Evolutionary conservation across 2,113 vertebrate species (phyloP).

Genomic region (Syngnathoides biaculeatus): DNA sequence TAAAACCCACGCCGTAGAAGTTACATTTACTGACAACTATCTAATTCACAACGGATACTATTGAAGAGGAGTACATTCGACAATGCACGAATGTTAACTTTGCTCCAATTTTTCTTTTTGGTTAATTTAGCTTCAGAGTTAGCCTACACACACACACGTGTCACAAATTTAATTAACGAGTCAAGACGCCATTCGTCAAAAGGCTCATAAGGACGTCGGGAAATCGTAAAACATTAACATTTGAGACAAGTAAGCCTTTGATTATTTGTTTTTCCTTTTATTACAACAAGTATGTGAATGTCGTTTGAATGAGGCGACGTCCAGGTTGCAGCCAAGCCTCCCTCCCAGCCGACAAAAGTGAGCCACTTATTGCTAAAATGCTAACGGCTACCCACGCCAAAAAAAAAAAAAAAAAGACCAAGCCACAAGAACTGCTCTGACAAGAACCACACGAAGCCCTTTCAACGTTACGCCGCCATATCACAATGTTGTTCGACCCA

Average conservation of each 20-base stretch:
- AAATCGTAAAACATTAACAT: not conserved
- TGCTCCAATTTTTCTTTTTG: not conserved
- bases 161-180: not conserved
- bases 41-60: not conserved
- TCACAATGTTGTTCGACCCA: fast-evolving
- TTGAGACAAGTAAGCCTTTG: not conserved
- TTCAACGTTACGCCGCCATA: not conserved
- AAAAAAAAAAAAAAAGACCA: no score
- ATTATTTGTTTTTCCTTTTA: not conserved
- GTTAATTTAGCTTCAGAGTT: not conserved
- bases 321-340: conserved; percentile 43
- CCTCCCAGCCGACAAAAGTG: conserved; percentile 58
- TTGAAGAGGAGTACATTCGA: no score
- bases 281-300: not conserved
- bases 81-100: not conserved
- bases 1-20: not conserved
- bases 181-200: not conserved
- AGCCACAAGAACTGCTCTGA: not conserved
- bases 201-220: not conserved
- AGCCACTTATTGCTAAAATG: conserved; percentile 60
- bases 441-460: not conserved
- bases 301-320: conserved; percentile 51
- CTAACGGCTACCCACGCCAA: conserved; percentile 50
- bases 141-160: conserved; percentile 11
- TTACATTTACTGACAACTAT: not conserved